Evolutionary conservation across 2,113 vertebrate species (phyloP).

Genomic region (Ondatra zibethicus): DNA sequence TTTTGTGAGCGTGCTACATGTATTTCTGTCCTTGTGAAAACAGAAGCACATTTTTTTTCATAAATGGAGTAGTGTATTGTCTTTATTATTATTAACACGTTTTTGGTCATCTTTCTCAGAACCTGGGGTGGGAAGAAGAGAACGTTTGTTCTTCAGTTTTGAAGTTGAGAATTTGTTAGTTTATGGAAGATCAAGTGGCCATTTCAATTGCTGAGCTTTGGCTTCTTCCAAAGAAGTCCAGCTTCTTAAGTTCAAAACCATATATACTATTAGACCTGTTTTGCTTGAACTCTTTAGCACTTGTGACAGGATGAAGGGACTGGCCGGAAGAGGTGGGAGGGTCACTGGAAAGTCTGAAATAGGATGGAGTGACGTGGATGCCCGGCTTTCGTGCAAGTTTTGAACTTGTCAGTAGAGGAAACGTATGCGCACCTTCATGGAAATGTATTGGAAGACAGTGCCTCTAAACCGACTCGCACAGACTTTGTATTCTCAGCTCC

Average conservation of each 20-base stretch:
- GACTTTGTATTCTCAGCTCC: neutral
- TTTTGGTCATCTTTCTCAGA: neutral
- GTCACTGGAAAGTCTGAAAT: neutral
- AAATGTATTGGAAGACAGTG: neutral
- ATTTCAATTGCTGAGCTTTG: neutral
- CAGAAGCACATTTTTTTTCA: neutral
- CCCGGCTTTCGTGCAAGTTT: neutral
- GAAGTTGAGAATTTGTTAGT: neutral
- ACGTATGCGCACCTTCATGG: neutral
- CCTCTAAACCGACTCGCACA: neutral
- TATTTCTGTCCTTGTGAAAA: neutral
- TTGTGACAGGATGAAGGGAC: neutral
- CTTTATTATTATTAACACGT: neutral
- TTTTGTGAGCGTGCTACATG: neutral
- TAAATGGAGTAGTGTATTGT: neutral
- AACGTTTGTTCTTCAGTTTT: constrained; percentile 5
- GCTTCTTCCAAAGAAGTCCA: neutral
- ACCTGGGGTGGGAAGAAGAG: neutral
- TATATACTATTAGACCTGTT: neutral
- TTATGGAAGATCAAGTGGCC: neutral
- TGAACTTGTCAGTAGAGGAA: constrained; percentile 24
- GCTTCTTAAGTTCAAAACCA: neutral
- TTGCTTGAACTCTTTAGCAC: neutral
- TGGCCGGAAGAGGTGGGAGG: neutral
- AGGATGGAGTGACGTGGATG: neutral